These are phyloP conservation scores for Strigops habroptila DNA, from an alignment of 2,113 vertebrate genomes.

Conservation along the genomic window DNA sequence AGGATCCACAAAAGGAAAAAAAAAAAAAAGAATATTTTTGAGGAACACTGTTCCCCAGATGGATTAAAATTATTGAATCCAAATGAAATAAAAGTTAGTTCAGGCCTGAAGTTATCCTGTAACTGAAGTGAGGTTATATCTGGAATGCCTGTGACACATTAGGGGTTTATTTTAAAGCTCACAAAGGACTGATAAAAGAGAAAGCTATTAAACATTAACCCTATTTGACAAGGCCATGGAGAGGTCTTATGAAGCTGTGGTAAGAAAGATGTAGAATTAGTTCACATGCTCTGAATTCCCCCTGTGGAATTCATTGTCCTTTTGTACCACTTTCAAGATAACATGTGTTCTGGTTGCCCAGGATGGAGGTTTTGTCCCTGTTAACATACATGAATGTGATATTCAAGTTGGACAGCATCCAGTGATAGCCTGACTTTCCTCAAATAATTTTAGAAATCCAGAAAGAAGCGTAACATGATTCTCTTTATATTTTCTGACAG, in stretches of 20 bases:
- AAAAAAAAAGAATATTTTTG: background rate
- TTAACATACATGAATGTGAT: background rate
- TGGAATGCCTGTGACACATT: background rate
- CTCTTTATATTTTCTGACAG: slow-evolving; percentile 26
- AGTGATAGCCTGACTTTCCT: slow-evolving; percentile 9
- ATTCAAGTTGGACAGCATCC: slow-evolving; percentile 11
- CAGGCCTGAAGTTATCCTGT: background rate
- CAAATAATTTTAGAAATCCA: slow-evolving; percentile 21
- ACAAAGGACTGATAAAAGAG: background rate
- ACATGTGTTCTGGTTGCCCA: background rate
- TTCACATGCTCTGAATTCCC: background rate
- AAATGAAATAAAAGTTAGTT: background rate
- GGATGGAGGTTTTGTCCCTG: background rate
- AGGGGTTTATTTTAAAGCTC: slow-evolving; percentile 17
- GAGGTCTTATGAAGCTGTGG: background rate
- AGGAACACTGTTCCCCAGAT: background rate
- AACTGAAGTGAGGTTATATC: background rate
- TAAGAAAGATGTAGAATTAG: background rate
- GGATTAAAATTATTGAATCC: background rate
- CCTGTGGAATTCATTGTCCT: slow-evolving; percentile 27
- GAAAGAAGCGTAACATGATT: background rate
- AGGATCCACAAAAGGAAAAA: background rate
- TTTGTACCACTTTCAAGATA: background rate
- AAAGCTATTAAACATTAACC: slow-evolving; percentile 40
- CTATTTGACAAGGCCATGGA: slow-evolving; percentile 13